Evolutionary conservation across 2,888 invertebrate genomes (phyloP), one percentile per base, ranked within the genome.

Genomic region (Monopis laevigella): DNA sequence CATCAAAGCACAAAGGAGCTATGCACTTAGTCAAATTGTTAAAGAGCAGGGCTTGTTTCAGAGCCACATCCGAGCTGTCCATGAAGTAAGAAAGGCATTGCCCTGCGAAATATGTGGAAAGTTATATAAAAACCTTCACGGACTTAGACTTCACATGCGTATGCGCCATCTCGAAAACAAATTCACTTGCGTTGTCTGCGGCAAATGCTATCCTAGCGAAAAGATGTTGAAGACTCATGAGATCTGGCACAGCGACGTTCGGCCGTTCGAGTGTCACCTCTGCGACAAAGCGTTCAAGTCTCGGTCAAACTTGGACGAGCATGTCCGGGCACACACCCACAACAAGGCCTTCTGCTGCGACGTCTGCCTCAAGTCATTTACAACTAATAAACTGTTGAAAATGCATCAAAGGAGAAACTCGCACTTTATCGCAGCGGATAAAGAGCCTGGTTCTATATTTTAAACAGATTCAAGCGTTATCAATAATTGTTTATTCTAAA

Each of bases 31-130:
- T 24, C 6, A 24, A 24, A n/a, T n/a, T n/a, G n/a, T n/a, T n/a
- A n/a, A n/a, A n/a, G n/a, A n/a, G n/a, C n/a, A n/a, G n/a, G n/a
- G n/a, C n/a, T n/a, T n/a, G n/a, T 39, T 39, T 26, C 16, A 39
- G 39, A 10, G 17, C 16, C 39, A 39, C 39, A 26, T 39, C 12
- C 11, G 14, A 13, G 13, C 13, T 4, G 27, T 14, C 8, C 44
- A 46, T 35, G 27, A 29, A 3, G 40, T 42, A 12, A 36, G 46
- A 4, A 46, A 39, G 1, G 51, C 56, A 12, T 40, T 59, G 1
- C 52, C 54, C 42, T 71, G 70, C 42, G 42, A 46, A 1, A 67
- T 68, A 39, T 70, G 70, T 47, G 47, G 57, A 11, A 55, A 53
- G 46, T 52, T 46, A 2, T 69, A 54, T 46, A 69, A 66, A 47